A percentile compares a stretch with the other conserved stretches of the same genome.
These are phyloP conservation scores for Panulirus ornatus DNA, from an alignment of 1,140 invertebrate species.

Conservation along the genomic window DNA sequence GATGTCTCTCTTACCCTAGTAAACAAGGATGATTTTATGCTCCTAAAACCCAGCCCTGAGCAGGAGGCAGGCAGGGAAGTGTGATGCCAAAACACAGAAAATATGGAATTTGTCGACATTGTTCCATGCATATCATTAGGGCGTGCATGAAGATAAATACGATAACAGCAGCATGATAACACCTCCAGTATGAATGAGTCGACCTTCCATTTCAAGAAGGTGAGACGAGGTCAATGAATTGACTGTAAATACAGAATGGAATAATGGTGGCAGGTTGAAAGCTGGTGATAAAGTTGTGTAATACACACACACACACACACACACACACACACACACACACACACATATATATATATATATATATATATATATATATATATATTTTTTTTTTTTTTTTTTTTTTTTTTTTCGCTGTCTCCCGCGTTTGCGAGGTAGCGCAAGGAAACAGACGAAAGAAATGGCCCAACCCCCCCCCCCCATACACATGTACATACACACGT, in stretches of 20 bases:
- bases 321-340: not conserved
- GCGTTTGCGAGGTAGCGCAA: too few species aligned
- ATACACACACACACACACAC: too few species aligned
- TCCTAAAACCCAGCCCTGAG: too few species aligned
- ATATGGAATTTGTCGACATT: not conserved
- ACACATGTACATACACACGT: too few species aligned
- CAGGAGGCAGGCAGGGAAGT: too few species aligned
- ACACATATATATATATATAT: not conserved
- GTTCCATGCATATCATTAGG: not conserved
- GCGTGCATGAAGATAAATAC: not conserved
- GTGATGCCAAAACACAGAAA: too few species aligned
- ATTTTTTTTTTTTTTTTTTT: not conserved
- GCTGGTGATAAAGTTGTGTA: too few species aligned
- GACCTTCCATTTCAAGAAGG: not conserved
- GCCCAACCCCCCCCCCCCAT: too few species aligned
- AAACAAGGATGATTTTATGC: too few species aligned
- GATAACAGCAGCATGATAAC: not conserved
- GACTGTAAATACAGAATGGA: not conserved
- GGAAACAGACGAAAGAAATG: too few species aligned
- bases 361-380: not conserved
- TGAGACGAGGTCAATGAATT: not conserved
- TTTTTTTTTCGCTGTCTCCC: conserved; percentile 13
- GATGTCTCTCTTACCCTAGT: too few species aligned
- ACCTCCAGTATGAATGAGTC: not conserved
- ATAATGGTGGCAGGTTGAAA: not conserved